Evolutionary conservation across 1,140 invertebrate species (phyloP).

Genomic region (Cephus cinctus): DNA sequence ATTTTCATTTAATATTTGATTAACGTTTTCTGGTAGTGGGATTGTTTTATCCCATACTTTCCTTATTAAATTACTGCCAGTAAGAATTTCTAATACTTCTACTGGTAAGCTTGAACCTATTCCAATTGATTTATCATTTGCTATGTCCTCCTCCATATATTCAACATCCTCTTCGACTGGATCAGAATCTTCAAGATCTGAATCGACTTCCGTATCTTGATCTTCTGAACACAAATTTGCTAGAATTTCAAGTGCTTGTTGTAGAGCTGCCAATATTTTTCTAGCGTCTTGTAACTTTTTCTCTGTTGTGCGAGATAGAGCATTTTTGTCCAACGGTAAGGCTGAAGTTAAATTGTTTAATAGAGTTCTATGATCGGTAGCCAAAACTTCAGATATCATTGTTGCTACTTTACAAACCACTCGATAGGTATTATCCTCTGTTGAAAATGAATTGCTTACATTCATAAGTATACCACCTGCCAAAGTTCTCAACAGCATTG

Average conservation of each 20-base stretch:
- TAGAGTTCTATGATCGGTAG: slow-evolving; percentile 36
- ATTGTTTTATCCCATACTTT: slow-evolving; percentile 59
- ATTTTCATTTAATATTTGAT: slow-evolving; percentile 54
- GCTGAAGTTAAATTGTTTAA: slow-evolving; percentile 25
- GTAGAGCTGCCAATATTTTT: slow-evolving; percentile 63
- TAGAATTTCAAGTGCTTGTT: slow-evolving; percentile 67
- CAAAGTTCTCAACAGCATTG: slow-evolving; percentile 59
- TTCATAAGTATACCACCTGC: slow-evolving; percentile 59
- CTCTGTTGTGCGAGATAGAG: slow-evolving; percentile 28
- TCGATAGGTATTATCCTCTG: slow-evolving; percentile 37
- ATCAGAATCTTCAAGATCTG: slow-evolving; percentile 53
- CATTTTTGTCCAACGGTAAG: slow-evolving; percentile 33
- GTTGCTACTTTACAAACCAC: slow-evolving; percentile 44
- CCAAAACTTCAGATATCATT: slow-evolving; percentile 53
- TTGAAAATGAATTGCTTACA: slow-evolving; percentile 45
- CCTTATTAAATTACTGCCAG: slow-evolving; percentile 55
- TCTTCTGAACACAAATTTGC: slow-evolving; percentile 72
- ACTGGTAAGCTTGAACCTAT: slow-evolving; percentile 47
- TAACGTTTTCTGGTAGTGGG: slow-evolving; percentile 54
- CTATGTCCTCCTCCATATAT: slow-evolving; percentile 44
- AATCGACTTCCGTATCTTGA: slow-evolving; percentile 54
- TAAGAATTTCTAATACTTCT: slow-evolving; percentile 56
- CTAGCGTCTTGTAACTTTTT: slow-evolving; percentile 54
- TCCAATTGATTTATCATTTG: slow-evolving; percentile 32
- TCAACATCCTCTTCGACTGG: slow-evolving; percentile 50